Conservation (phyloP, 2,797 vertebrate species). For the Harpagifer antarcticus region DNA sequence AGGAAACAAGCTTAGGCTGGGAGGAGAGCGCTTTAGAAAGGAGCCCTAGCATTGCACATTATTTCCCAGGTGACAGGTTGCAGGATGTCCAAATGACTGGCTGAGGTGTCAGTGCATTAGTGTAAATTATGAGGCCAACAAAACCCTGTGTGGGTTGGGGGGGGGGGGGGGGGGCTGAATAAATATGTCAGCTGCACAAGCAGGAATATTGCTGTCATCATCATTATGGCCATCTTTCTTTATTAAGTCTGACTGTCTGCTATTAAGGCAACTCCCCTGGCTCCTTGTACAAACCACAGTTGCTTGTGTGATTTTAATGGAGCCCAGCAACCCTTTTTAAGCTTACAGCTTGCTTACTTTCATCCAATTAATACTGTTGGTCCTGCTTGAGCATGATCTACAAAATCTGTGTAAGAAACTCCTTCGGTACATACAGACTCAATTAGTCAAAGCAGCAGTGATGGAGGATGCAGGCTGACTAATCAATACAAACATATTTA, state of each 20-base stretch:
- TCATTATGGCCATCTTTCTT: slow-evolving; percentile 64
- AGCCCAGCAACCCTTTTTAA: slow-evolving; percentile 16
- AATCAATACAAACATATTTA: slow-evolving; percentile 45
- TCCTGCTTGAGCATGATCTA: slow-evolving; percentile 23
- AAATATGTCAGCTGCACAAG: slow-evolving; percentile 59
- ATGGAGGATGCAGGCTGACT: slow-evolving; percentile 6
- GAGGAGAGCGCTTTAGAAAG: slow-evolving; percentile 27
- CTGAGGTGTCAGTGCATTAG: slow-evolving; percentile 63
- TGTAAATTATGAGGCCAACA: slow-evolving; percentile 69
- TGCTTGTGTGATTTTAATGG: slow-evolving; percentile 32
- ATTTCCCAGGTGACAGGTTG: slow-evolving; percentile 71
- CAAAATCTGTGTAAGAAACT: slow-evolving; percentile 14
- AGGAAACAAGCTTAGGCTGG: slow-evolving; percentile 19
- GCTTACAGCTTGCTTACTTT: not conserved
- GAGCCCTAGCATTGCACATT: slow-evolving; percentile 27
- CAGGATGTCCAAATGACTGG: slow-evolving; percentile 46
- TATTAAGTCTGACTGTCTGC: slow-evolving; percentile 53
- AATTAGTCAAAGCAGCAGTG: slow-evolving; percentile 26
- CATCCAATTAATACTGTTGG: slow-evolving; percentile 36
- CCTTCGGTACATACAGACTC: not conserved
- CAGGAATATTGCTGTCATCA: slow-evolving; percentile 59
- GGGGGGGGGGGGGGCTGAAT: slow-evolving; percentile 39
- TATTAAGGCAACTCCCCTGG: slow-evolving; percentile 41
- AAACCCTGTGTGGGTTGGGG: slow-evolving; percentile 43
- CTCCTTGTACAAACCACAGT: not conserved